phyloP scores from a whole-genome alignment of 2,888 invertebrate species.

The Eristalis pertinax region DNA sequence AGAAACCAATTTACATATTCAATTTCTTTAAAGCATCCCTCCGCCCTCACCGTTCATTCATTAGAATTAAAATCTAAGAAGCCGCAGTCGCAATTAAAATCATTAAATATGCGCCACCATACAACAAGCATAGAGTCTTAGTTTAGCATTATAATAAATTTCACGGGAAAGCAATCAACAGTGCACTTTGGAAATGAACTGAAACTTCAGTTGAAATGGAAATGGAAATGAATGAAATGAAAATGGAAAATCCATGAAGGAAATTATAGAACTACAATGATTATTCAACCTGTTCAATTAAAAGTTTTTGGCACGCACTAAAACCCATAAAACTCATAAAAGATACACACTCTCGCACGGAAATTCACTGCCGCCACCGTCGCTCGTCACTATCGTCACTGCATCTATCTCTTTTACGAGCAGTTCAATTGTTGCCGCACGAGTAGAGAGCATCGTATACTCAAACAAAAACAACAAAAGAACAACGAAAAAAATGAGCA shows the following conservation, averaged over 20 bases:
- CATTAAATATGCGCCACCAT: conserved; percentile 16
- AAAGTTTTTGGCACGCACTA: conserved; percentile 81
- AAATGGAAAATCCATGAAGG: conserved; percentile 49
- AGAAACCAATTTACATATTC: not conserved
- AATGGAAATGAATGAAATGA: too few species aligned
- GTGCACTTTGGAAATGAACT: conserved; percentile 23
- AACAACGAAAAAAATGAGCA: not conserved
- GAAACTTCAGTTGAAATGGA: not conserved
- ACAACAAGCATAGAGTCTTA: not conserved
- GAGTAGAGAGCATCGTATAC: conserved; percentile 33
- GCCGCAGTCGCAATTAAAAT: conserved; percentile 40
- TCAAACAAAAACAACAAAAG: not conserved
- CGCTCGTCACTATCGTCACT: not conserved
- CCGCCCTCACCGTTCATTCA: conserved; percentile 9
- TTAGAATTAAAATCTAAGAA: conserved; percentile 30
- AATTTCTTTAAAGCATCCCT: not conserved
- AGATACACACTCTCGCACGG: conserved; percentile 66
- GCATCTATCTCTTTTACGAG: conserved; percentile 71
- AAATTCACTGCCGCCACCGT: conserved; percentile 46
- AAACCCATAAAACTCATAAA: conserved; percentile 81
- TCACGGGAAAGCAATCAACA: conserved; percentile 17
- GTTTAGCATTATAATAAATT: conserved; percentile 12
- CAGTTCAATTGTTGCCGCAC: conserved; percentile 63
- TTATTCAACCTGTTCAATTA: conserved; percentile 78
- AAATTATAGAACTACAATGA: conserved; percentile 61